phyloP scores from a whole-genome alignment of 2,888 invertebrate genomes.

The Drosophila affinis region DNA sequence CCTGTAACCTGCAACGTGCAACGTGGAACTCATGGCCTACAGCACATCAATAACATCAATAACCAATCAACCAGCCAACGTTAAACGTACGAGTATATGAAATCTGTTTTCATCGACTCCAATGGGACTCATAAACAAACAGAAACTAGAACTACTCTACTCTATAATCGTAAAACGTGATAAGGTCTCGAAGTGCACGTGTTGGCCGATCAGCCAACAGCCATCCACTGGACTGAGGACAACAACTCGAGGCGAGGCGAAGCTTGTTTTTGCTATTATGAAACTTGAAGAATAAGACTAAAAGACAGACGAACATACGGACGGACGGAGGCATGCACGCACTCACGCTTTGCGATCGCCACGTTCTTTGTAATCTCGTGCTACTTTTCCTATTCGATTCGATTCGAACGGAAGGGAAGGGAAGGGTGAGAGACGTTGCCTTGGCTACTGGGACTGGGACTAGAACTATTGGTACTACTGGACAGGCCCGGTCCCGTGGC shows the following conservation, averaged over 20 bases:
- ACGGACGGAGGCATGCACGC: too few relatives aligned
- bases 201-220: not conserved
- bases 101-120: too few relatives aligned
- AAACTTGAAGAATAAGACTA: conserved; percentile 15
- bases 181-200: not conserved
- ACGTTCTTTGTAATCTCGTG: conserved; percentile 73
- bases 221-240: not conserved
- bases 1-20: too few relatives aligned
- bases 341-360: conserved; percentile 36
- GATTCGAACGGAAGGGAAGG: conserved; percentile 1
- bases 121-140: too few relatives aligned
- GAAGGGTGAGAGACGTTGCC: too few relatives aligned
- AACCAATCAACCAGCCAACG: too few relatives aligned
- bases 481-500: not conserved
- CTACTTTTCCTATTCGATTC: conserved; percentile 55
- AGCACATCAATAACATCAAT: not conserved
- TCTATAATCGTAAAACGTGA: too few relatives aligned
- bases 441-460: too few relatives aligned
- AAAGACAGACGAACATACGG: not conserved
- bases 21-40: not conserved
- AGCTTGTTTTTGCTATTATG: conserved; percentile 28
- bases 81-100: too few relatives aligned
- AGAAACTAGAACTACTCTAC: not conserved
- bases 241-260: conserved; percentile 6
- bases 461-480: too few relatives aligned